Conservation (phyloP, 92 coral and sea anemone genomes). For the Phymanthus crucifer region DNA sequence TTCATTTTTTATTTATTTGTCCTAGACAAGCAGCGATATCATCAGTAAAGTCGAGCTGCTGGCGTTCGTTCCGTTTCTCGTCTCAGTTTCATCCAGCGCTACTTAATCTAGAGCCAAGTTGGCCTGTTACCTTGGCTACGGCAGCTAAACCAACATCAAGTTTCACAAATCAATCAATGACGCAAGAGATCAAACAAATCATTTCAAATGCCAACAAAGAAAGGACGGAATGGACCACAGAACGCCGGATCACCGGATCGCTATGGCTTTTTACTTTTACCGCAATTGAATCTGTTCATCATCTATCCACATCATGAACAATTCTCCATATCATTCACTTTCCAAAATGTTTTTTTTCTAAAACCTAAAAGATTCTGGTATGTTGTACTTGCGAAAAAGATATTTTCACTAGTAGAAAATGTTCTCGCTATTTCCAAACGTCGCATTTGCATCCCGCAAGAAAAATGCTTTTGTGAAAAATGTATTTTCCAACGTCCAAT, state of each 20-base stretch:
- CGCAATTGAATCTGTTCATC: too few species aligned
- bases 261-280: background rate
- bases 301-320: background rate
- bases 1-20: background rate
- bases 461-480: too few species aligned
- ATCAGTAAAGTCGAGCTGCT: constrained; percentile 46
- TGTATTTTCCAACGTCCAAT: too few species aligned
- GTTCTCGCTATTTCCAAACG: background rate
- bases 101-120: background rate
- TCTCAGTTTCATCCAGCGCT: constrained; percentile 32
- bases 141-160: background rate
- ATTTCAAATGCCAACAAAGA: background rate
- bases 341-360: background rate
- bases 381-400: background rate
- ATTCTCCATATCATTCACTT: background rate
- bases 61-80: constrained; percentile 41
- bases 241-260: background rate
- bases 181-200: background rate
- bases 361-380: background rate
- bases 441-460: too few species aligned
- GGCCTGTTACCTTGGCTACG: background rate
- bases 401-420: background rate
- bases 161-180: background rate
- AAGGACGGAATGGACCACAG: background rate
- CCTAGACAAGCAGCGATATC: constrained; percentile 27